Evolutionary conservation across 2,113 vertebrate genomes (phyloP), one percentile per base, ranked within the genome.

Genomic region (Siniperca knerii): DNA sequence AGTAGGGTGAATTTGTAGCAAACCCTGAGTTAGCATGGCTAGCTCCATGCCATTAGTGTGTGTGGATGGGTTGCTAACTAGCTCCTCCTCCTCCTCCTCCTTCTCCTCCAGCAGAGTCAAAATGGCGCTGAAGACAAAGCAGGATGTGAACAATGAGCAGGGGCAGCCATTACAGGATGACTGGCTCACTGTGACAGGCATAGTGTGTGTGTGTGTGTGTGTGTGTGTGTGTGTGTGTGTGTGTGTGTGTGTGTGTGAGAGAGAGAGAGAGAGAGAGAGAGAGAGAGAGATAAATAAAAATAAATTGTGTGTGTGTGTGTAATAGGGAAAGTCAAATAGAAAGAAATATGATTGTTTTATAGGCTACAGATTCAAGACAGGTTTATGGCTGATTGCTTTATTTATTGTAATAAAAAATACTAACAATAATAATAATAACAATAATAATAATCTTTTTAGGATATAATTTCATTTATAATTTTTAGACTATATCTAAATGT

Each of bases 71-170:
- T 69, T 69, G 4, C 61, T 83, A 55, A 55, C 40, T 48, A 16
- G 60, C 58, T 68, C 54, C 73, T 75, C 76, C 88, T 68, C 54
- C 73, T 75, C 76, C 88, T 69, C 54, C 72, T 69, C 54, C 72
- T 76, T 71, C 88, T 87, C 74, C 88, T 86, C 73, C 84, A 64
- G 44, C 79, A 62, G 88, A 94, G 93, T 92, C 93, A 97, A 98
- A 97, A 98, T 96, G 98, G 97, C 96, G 96, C 96, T 93, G 94
- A 80, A 94, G 82, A 93, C 94, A 96, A 96, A 96, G 94, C 92
- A 93, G 93, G 93, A 95, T 94, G 94, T 95, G 95, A 96, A 96
- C 95, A 96, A 96, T 95, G 94, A 96, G 93, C 93, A 89, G 92
- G 93, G 93, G 95, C 95, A 95, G 95, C 95, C 95, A 96, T 96